Evolutionary conservation across 2,888 invertebrate genomes (phyloP).

Genomic region (Clitarchus hookeri): DNA sequence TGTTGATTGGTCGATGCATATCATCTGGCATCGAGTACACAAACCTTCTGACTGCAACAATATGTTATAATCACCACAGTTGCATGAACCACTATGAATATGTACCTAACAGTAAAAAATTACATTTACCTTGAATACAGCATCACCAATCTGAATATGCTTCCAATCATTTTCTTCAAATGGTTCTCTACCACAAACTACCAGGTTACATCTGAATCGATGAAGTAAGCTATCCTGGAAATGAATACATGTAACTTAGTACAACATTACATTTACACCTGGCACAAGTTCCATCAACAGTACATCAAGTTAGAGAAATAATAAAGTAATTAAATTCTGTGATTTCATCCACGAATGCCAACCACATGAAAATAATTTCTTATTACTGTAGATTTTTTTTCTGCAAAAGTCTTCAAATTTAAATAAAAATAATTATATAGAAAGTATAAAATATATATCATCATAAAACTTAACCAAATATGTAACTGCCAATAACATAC

Average conservation of each 20-base stretch:
- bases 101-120: not conserved
- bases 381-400: too few relatives aligned
- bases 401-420: too few relatives aligned
- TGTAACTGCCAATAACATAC: too few relatives aligned
- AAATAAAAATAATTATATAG: too few relatives aligned
- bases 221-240: constrained; percentile 64
- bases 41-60: constrained; percentile 70
- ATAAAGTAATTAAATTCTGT: too few relatives aligned
- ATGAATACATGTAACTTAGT: not conserved
- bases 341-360: too few relatives aligned
- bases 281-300: too few relatives aligned
- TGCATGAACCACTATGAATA: not conserved
- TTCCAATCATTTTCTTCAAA: constrained; percentile 79
- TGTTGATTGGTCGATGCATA: constrained; percentile 88
- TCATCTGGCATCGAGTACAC: constrained; percentile 93
- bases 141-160: constrained; percentile 66
- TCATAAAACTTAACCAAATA: too few relatives aligned
- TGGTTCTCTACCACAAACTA: constrained; percentile 72
- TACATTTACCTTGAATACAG: constrained; percentile 64
- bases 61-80: constrained; percentile 17
- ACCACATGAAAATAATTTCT: too few relatives aligned
- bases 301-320: too few relatives aligned
- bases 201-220: constrained; percentile 90
- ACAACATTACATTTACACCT: not conserved
- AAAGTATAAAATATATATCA: too few relatives aligned